Evolutionary conservation across 2,888 invertebrate species (phyloP).

Genomic region (Phengaris alcon): DNA sequence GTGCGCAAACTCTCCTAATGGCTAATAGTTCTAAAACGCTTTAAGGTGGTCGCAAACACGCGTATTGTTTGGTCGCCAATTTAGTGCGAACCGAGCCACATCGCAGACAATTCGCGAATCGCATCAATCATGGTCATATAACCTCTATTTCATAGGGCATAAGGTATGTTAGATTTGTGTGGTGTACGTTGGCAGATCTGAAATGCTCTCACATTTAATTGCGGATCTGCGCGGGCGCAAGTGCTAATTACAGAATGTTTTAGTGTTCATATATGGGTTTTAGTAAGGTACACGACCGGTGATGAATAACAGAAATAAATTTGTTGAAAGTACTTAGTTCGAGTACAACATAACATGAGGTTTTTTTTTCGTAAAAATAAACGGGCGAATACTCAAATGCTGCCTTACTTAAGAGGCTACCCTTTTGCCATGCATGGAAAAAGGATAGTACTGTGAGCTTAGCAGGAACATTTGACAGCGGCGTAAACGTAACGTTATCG

Average conservation of each 20-base stretch:
- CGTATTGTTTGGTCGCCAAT: slow-evolving; percentile 68
- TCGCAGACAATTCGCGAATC: not conserved
- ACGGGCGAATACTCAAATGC: no score
- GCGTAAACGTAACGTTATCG: no score
- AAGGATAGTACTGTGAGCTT: no score
- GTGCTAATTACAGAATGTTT: not conserved
- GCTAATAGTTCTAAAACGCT: slow-evolving; percentile 57
- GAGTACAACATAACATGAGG: not conserved
- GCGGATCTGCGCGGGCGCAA: not conserved
- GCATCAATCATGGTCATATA: not conserved
- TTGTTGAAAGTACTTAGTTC: not conserved
- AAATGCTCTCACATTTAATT: not conserved
- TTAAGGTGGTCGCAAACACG: slow-evolving; percentile 74
- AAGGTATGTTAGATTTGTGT: not conserved
- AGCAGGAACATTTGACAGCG: no score
- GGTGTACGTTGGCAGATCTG: no score
- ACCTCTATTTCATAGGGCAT: not conserved
- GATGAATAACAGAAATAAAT: not conserved
- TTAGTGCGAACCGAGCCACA: slow-evolving; percentile 53
- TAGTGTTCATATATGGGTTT: not conserved
- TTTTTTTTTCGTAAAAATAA: no score
- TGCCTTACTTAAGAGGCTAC: no score
- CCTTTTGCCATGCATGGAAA: no score
- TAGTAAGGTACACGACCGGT: not conserved
- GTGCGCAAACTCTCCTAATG: slow-evolving; percentile 49